Conservation (phyloP, 2,113 vertebrate species). For the Pseudopipra pipra region DNA sequence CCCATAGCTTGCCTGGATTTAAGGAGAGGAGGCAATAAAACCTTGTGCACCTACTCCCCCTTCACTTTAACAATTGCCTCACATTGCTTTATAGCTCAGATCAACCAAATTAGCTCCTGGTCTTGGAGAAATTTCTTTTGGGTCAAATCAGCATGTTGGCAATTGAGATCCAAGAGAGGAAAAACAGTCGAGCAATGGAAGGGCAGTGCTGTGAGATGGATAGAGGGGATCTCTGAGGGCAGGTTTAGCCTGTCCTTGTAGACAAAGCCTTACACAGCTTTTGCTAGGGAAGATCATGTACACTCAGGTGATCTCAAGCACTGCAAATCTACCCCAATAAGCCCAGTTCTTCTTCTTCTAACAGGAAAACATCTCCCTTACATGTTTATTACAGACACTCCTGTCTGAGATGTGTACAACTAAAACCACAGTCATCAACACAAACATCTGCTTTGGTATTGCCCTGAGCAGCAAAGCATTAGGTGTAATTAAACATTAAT, state of each 20-base stretch:
- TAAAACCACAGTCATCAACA: background rate
- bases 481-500: background rate
- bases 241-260: background rate
- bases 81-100: background rate
- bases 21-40: background rate
- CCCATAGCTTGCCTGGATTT: background rate
- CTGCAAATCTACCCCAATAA: background rate
- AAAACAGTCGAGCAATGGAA: background rate
- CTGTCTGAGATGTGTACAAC: background rate
- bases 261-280: background rate
- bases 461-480: background rate
- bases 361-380: background rate
- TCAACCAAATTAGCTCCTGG: background rate
- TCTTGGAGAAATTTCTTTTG: background rate
- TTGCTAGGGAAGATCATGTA: background rate
- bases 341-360: background rate
- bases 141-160: background rate
- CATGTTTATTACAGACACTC: background rate
- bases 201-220: background rate
- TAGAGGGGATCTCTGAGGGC: background rate
- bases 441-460: background rate
- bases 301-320: background rate
- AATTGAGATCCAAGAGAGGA: background rate
- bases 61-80: background rate
- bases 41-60: background rate